phyloP scores from a whole-genome alignment of 2,888 invertebrate genomes.

The Quadroppia sp. region DNA sequence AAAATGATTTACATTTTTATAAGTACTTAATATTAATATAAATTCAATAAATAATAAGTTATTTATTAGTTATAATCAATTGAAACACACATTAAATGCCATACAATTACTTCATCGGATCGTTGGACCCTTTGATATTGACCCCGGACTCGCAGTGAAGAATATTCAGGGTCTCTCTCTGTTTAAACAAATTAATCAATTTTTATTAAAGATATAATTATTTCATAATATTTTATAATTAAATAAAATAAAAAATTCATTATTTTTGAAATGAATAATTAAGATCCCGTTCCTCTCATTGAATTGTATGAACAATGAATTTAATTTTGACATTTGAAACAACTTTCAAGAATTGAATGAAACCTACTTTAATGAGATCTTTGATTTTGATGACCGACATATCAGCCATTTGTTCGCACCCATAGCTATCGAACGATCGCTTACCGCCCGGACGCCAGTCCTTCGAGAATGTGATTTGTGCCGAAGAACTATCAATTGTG shows the following conservation, averaged over 20 bases:
- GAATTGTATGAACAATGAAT: no score
- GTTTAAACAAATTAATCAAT: background rate
- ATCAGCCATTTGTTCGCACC: conserved; percentile 14
- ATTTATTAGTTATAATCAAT: background rate
- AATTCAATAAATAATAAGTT: background rate
- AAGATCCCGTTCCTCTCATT: no score
- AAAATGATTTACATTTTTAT: no score
- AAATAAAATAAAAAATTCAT: background rate
- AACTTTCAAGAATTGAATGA: background rate
- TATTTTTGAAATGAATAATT: background rate
- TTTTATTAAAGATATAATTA: background rate
- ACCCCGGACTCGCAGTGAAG: conserved; percentile 7
- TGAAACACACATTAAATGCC: background rate
- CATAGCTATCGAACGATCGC: conserved; percentile 12
- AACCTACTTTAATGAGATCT: conserved; percentile 2
- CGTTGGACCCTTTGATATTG: background rate
- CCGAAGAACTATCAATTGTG: background rate
- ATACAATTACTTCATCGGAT: background rate
- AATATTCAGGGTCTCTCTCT: conserved; percentile 18
- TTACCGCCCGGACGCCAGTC: conserved; percentile 42
- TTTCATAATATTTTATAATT: background rate
- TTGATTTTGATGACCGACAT: background rate
- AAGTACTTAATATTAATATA: background rate
- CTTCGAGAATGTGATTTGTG: conserved; percentile 42
- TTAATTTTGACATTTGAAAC: no score